Evolutionary conservation across 2,888 invertebrate species (phyloP).

Genomic region (Eurytoma adleriae): DNA sequence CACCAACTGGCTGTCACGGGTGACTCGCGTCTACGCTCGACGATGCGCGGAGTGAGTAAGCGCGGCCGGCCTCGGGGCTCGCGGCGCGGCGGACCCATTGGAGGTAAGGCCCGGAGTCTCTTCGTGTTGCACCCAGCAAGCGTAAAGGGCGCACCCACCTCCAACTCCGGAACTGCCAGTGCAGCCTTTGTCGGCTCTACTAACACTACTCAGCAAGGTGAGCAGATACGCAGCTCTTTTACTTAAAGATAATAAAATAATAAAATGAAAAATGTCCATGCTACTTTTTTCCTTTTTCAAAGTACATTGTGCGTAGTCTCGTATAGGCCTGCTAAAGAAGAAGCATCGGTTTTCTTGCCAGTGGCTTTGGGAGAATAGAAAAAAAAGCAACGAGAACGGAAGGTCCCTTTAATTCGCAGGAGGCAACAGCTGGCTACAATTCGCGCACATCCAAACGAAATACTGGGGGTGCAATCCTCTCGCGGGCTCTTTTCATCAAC

Average conservation of each 20-base stretch:
- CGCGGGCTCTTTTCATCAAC: slow-evolving; percentile 34
- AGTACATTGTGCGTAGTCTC: no score
- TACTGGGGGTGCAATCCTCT: slow-evolving; percentile 32
- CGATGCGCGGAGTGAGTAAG: slow-evolving; percentile 80
- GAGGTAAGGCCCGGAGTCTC: slow-evolving; percentile 69
- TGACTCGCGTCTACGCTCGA: slow-evolving; percentile 73
- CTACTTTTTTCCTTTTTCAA: no score
- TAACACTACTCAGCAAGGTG: slow-evolving; percentile 16
- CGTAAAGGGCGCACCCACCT: background rate
- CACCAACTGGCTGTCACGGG: slow-evolving; percentile 67
- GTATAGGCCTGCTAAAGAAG: no score
- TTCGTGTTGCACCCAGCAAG: slow-evolving; percentile 59
- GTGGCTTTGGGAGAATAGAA: no score
- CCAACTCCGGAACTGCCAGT: background rate
- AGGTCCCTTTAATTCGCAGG: no score
- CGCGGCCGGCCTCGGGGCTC: slow-evolving; percentile 87
- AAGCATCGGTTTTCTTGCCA: no score
- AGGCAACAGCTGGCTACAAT: slow-evolving; percentile 49
- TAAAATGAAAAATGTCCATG: no score
- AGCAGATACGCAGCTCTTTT: background rate
- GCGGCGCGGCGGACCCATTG: slow-evolving; percentile 78
- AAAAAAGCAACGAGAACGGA: no score
- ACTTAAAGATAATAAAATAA: no score
- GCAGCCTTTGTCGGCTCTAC: slow-evolving; percentile 1
- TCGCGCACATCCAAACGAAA: slow-evolving; percentile 36